Base-by-base conservation (phyloP, 2,113 vertebrate genomes). In the Geococcyx californianus region DNA sequence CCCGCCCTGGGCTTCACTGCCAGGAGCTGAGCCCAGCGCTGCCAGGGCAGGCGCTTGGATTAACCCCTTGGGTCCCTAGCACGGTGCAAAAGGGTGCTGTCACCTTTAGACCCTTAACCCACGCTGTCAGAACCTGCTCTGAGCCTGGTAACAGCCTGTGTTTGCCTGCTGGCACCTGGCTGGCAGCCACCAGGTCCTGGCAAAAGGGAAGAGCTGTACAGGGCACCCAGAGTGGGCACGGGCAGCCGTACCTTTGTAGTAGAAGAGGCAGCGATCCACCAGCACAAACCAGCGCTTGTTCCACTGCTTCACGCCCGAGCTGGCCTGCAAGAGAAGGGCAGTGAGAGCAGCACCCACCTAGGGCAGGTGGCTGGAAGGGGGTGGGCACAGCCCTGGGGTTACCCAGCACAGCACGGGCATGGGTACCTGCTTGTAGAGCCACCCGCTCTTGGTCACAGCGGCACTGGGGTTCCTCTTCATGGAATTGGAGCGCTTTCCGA, bases 241-340 rank as follows among this genome's bases (percentile, higher is more conserved):
- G 2, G 1, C 18, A 64, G 63, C 40, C 8, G 63, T 90, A 99
- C 99, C 99, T 99, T 99, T 99, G 89, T 99, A 99, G 97, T 99
- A 99, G 97, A 99, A 99, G 70, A 99, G 99, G 97, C 99, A 99
- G 86, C 99, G 98, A 94, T 99, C 99, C 55, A 99, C 98, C 93
- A 99, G 98, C 88, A 99, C 99, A 4, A 99, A 99, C 99, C 99
- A 99, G 85, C 99, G 98, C 95, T 98, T 99, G 97, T 99, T 99
- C 99, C 99, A 99, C 89, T 99, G 99, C 94, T 99, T 99, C 66
- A 99, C 99, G 36, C 99, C 99, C 11, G 99, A 99, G 97, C 99
- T 99, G 97, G 99, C 99, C 99, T 99, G 96, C 1, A 63, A 63
- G 63, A 69, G 87, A 96, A 83, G 74, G 44, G 60, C 17, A 0